phyloP scores from a whole-genome alignment of 1,140 invertebrate genomes.

The Macrostomum lignano region DNA sequence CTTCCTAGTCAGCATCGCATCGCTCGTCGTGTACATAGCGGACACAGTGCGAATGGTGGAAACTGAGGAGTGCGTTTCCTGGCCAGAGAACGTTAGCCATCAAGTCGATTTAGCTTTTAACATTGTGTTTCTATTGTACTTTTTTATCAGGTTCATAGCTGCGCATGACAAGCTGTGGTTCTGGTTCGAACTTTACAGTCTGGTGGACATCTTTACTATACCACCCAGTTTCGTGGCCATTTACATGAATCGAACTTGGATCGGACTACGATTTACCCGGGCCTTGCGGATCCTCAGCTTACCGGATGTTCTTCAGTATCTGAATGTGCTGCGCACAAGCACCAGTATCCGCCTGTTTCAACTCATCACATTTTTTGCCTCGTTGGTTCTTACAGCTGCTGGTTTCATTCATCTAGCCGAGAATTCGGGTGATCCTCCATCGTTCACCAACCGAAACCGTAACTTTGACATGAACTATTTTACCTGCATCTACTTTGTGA shows the following conservation, averaged over 20 bases:
- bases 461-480: slow-evolving; percentile 89
- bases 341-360: slow-evolving; percentile 88
- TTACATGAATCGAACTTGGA: slow-evolving; percentile 1
- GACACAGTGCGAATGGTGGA: too few species aligned
- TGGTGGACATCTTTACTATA: slow-evolving; percentile 2
- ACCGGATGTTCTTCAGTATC: slow-evolving; percentile 93
- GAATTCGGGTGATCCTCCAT: slow-evolving; percentile 77
- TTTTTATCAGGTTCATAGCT: slow-evolving; percentile 2
- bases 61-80: too few species aligned
- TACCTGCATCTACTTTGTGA: slow-evolving; percentile 90
- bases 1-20: too few species aligned
- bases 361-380: slow-evolving; percentile 89
- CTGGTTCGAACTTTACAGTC: slow-evolving; percentile 1
- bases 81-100: too few species aligned
- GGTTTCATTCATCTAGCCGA: slow-evolving; percentile 90
- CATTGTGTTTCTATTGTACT: slow-evolving; percentile 1
- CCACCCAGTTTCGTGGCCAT: not conserved
- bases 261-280: slow-evolving; percentile 9
- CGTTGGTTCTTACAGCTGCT: slow-evolving; percentile 77
- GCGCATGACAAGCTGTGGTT: slow-evolving; percentile 2
- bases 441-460: slow-evolving; percentile 66
- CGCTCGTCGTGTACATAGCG: too few species aligned
- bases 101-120: slow-evolving; percentile 39
- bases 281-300: slow-evolving; percentile 34
- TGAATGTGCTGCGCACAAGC: slow-evolving; percentile 93